Percentiles rank a stretch among this genome's conserved stretches.
Conservation (phyloP, 2,888 invertebrate species). For the Euclidia mi region DNA sequence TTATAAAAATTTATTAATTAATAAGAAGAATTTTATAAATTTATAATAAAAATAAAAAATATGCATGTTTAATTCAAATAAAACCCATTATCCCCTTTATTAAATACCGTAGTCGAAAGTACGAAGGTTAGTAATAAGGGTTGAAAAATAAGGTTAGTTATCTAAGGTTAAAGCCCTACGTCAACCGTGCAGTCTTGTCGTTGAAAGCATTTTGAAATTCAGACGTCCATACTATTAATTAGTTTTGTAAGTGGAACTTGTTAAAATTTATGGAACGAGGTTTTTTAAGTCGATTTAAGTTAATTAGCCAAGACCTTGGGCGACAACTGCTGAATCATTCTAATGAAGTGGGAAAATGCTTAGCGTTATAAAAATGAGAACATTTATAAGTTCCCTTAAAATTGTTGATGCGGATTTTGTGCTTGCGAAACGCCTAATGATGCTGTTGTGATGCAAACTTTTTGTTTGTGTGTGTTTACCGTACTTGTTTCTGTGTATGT, state of each 20-base stretch:
- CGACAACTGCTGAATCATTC: neutral
- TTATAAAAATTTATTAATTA: too few species aligned
- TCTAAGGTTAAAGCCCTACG: too few species aligned
- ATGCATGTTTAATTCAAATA: too few species aligned
- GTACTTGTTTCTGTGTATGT: neutral
- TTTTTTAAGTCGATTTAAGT: too few species aligned
- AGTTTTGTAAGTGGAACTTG: neutral
- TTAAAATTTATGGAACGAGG: neutral
- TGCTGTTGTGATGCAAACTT: slow-evolving; percentile 14
- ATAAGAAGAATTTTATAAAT: too few species aligned
- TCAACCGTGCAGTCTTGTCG: too few species aligned
- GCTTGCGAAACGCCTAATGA: slow-evolving; percentile 13
- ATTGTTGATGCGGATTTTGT: slow-evolving; percentile 6
- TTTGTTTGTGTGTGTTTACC: slow-evolving; percentile 9
- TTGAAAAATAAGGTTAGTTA: too few species aligned
- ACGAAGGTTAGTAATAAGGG: too few species aligned
- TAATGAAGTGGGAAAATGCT: slow-evolving; percentile 4
- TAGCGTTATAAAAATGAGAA: slow-evolving; percentile 5
- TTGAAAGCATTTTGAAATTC: slow-evolving; percentile 10
- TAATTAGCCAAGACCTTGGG: too few species aligned
- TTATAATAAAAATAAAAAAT: too few species aligned
- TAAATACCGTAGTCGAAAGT: too few species aligned
- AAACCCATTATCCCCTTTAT: too few species aligned
- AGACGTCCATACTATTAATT: neutral
- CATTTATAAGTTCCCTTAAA: slow-evolving; percentile 7